phyloP scores from a whole-genome alignment of 1,140 invertebrate genomes.

The Catajapyx aquilonaris region DNA sequence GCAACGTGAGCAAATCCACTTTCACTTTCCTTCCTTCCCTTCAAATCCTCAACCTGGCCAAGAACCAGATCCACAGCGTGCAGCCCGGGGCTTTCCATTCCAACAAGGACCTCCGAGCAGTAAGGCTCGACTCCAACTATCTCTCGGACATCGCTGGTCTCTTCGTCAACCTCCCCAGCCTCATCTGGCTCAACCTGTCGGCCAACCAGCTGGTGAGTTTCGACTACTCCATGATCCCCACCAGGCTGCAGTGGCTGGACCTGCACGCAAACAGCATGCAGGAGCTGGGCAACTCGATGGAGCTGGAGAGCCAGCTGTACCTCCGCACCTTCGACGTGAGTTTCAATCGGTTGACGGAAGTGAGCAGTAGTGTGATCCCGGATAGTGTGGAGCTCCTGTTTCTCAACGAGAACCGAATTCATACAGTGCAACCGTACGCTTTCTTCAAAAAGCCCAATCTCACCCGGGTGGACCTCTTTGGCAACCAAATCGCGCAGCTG shows the following conservation, averaged over 20 bases:
- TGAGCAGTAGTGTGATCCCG: slow-evolving; percentile 55
- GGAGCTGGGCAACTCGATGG: slow-evolving; percentile 74
- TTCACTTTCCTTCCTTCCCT: slow-evolving; percentile 63
- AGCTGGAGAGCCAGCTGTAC: slow-evolving; percentile 60
- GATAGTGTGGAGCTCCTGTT: slow-evolving; percentile 67
- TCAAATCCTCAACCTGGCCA: slow-evolving; percentile 68
- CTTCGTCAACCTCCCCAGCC: slow-evolving; percentile 62
- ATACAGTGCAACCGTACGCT: slow-evolving; percentile 73
- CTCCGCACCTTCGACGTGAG: slow-evolving; percentile 69
- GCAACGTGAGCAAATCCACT: slow-evolving; percentile 59
- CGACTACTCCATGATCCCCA: slow-evolving; percentile 77
- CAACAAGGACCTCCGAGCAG: slow-evolving; percentile 62
- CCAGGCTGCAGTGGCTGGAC: slow-evolving; percentile 70
- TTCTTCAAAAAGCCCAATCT: slow-evolving; percentile 82
- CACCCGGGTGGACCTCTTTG: slow-evolving; percentile 61
- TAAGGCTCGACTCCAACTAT: slow-evolving; percentile 70
- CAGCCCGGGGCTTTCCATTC: slow-evolving; percentile 64
- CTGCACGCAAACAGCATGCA: slow-evolving; percentile 69
- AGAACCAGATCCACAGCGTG: slow-evolving; percentile 67
- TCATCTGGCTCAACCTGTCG: slow-evolving; percentile 80
- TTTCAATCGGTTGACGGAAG: slow-evolving; percentile 62
- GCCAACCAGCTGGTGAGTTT: slow-evolving; percentile 74
- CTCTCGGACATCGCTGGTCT: slow-evolving; percentile 62
- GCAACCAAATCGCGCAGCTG: slow-evolving; percentile 61
- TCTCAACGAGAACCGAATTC: slow-evolving; percentile 67